A percentile compares a stretch with the other conserved stretches of the same genome.
These are phyloP conservation scores for Macrostomum cliftonense DNA, from an alignment of 2,888 invertebrate species.

Conservation along the genomic window DNA sequence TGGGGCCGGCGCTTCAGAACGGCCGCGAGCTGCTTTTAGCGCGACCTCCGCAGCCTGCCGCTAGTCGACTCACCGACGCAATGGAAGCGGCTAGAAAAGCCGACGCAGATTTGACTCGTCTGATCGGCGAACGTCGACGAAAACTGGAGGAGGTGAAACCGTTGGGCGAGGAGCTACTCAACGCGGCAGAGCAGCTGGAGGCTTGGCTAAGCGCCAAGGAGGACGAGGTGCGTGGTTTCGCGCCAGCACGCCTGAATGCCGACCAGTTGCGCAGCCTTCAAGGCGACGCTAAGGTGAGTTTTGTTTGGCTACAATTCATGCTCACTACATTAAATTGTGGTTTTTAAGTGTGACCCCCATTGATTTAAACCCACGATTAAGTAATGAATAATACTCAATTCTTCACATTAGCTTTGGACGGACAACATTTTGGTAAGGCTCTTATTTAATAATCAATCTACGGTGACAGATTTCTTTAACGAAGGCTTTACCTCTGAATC, in stretches of 20 bases:
- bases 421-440: neutral
- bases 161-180: constrained; percentile 80
- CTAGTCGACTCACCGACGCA: too few relatives aligned
- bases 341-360: too few relatives aligned
- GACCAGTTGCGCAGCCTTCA: constrained; percentile 83
- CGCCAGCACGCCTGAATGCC: constrained; percentile 66
- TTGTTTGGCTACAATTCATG: too few relatives aligned
- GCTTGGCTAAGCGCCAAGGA: constrained; percentile 83
- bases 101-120: constrained; percentile 44
- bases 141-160: constrained; percentile 77
- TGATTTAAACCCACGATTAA: too few relatives aligned
- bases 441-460: neutral
- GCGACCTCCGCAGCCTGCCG: too few relatives aligned
- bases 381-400: too few relatives aligned
- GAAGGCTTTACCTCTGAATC: too few relatives aligned
- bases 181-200: constrained; percentile 68
- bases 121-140: constrained; percentile 57
- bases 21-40: too few relatives aligned
- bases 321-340: too few relatives aligned
- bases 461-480: constrained; percentile 1
- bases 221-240: constrained; percentile 65
- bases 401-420: neutral
- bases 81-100: constrained; percentile 21
- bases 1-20: too few relatives aligned
- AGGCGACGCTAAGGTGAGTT: constrained; percentile 62